Evolutionary conservation across 2,888 invertebrate species (phyloP), one percentile per base, ranked within the genome.

Genomic region (Slavum lentiscoides): DNA sequence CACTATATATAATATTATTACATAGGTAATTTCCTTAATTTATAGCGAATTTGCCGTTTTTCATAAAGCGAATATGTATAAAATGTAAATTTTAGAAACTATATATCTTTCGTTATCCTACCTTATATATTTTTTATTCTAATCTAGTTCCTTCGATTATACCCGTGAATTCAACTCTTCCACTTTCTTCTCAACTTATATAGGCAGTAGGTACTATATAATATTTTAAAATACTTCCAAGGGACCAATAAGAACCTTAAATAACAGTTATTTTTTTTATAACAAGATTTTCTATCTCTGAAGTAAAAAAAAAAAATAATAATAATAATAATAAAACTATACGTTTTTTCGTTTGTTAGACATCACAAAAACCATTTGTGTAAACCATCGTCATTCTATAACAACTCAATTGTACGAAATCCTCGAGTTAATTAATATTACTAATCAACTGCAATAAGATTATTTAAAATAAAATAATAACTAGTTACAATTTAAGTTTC

Each of bases 221-320:
- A 23, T 43, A 66, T 39, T 58, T 66, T 58, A 66, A 66, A 74
- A 74, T 17, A 66, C 66, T 66, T 66, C n/a, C 74, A 66, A 74
- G 55, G 74, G 66, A 74, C 74, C 55, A 66, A 66, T 74, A 66
- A 66, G 55, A 66, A 39, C 66, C 55, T 23, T 74, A 39, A 66
- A 74, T 66, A 19, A 66, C 13, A 39, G 39, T 58, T 58, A 59
- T 70, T 17, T 66, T 39, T 74, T 66, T 74, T 74, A 21, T 74
- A 66, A 74, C 58, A 58, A 66, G 55, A 39, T 58, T 55, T 66
- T 58, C 37, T 39, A 66, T 74, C 74, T 21, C 39, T 23, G 7
- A 19, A 58, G 19, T 74, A 74, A 66, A 39, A 74, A 66, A 30
- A 9, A 55, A 55, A 17, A 55, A 55, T 55, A 55, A 55, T 55